Conservation (phyloP, 2,888 invertebrate species). For the Drosophila meridiana region DNA sequence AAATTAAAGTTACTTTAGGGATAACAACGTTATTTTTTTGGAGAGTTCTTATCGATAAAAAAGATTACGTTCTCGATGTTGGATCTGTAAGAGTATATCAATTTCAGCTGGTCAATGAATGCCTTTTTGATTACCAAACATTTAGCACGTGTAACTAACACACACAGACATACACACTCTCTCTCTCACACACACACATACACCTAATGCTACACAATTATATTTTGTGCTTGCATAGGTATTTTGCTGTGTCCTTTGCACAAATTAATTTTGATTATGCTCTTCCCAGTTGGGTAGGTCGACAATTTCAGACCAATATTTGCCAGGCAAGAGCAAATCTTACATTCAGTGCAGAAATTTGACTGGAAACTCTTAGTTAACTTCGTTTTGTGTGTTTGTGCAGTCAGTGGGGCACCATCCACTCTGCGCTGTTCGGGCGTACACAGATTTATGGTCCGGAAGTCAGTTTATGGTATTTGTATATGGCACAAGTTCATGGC, state of each 20-base stretch:
- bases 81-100: not conserved
- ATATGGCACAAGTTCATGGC: slow-evolving; percentile 35
- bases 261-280: slow-evolving; percentile 51
- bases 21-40: slow-evolving; percentile 90
- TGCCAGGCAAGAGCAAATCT: slow-evolving; percentile 1
- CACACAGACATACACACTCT: slow-evolving; percentile 19
- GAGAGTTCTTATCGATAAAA: slow-evolving; percentile 16
- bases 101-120: not conserved
- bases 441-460: slow-evolving; percentile 57
- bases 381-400: slow-evolving; percentile 6
- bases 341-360: slow-evolving; percentile 1
- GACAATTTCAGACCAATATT: slow-evolving; percentile 12
- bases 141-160: slow-evolving; percentile 41
- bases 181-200: slow-evolving; percentile 16
- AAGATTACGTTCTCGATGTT: slow-evolving; percentile 17
- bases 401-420: slow-evolving; percentile 24
- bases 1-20: slow-evolving; percentile 90
- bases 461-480: slow-evolving; percentile 73
- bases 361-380: not conserved
- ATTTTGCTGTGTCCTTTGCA: slow-evolving; percentile 43
- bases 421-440: slow-evolving; percentile 4
- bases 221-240: slow-evolving; percentile 34
- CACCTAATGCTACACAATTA: slow-evolving; percentile 25
- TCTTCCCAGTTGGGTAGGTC: slow-evolving; percentile 9
- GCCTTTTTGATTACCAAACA: slow-evolving; percentile 23